phyloP scores from a whole-genome alignment of 2,797 vertebrate species.

The Meda fulgida region DNA sequence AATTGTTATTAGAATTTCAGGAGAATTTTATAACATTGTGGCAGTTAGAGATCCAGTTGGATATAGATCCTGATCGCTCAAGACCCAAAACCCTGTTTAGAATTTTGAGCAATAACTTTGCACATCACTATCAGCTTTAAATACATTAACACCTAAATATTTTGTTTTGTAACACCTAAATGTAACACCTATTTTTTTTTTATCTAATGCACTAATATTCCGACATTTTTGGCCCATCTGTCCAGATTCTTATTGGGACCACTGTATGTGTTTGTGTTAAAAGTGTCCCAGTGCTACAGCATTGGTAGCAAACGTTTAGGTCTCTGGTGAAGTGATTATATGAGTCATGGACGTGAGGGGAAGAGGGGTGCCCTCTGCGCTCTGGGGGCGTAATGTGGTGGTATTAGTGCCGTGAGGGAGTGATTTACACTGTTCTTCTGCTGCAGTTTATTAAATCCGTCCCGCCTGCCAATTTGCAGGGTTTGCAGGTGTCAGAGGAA shows the following conservation, averaged over 20 bases:
- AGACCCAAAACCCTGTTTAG: neutral
- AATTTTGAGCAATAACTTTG: neutral
- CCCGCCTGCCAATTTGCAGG: constrained; percentile 75
- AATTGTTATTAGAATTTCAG: neutral
- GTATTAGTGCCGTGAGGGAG: constrained; percentile 63
- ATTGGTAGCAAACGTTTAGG: constrained; percentile 35
- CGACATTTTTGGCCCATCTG: neutral
- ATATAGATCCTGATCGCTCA: neutral
- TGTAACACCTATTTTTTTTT: too few species aligned
- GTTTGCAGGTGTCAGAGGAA: constrained; percentile 75
- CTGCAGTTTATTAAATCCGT: constrained; percentile 74
- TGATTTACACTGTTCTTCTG: constrained; percentile 77
- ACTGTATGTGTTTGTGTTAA: neutral
- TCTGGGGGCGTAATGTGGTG: constrained; percentile 59
- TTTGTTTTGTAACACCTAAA: too few species aligned
- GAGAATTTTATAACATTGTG: neutral
- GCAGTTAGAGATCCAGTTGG: neutral
- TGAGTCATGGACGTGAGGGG: constrained; percentile 52
- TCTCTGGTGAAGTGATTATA: constrained; percentile 58
- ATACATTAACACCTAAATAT: neutral
- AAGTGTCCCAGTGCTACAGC: constrained; percentile 5
- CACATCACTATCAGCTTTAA: neutral
- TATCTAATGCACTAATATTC: neutral
- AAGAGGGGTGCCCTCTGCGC: constrained; percentile 57
- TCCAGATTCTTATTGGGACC: neutral